Base-by-base conservation (phyloP, 2,888 invertebrate species). In the Zonitis immaculata region DNA sequence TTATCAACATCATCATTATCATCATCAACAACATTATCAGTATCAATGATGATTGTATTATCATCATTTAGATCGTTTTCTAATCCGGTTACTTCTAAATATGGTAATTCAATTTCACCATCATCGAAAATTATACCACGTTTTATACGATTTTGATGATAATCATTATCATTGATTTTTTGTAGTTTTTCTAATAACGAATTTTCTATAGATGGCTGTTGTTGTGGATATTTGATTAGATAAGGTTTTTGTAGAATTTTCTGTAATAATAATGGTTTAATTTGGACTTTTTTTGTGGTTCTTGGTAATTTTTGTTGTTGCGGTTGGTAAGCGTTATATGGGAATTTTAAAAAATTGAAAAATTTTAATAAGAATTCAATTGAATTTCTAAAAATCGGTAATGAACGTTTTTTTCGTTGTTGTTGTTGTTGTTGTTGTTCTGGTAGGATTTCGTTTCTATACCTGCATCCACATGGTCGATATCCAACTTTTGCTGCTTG, bases 321-420 rank as follows among this genome's bases (percentile, higher is more conserved):
- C 1, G 1, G 3, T n/a, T 44, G 12, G 12, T 12, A 11, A 12
- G 7, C 27, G 25, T 9, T 9, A 9, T 66, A 30, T 5, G 68
- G 66, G 26, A 58, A 59, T 42, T 64, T 56, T 1, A 69, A 39
- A 51, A 63, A 64, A 11, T 56, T 49, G 3, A 67, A 67, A n/a
- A 69, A 39, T 61, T 62, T 61, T 52, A 66, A 49, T 4, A 69
- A 30, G 44, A 66, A 66, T 48, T 64, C 61, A 20, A 26, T 63
- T 53, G 47, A 63, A 54, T 43, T 64, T 44, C 12, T 42, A 44
- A 52, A 56, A 14, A 52, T 54, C 11, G 63, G 63, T 7, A 62
- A 7, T n/a, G 60, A 54, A 7, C 65, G 54, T 54, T 63, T 65
- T 7, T 16, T 44, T 32, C 62, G 57, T 18, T 42, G 44, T 30